phyloP scores from a whole-genome alignment of 2,888 invertebrate genomes.

The Stictocephala bisonia region DNA sequence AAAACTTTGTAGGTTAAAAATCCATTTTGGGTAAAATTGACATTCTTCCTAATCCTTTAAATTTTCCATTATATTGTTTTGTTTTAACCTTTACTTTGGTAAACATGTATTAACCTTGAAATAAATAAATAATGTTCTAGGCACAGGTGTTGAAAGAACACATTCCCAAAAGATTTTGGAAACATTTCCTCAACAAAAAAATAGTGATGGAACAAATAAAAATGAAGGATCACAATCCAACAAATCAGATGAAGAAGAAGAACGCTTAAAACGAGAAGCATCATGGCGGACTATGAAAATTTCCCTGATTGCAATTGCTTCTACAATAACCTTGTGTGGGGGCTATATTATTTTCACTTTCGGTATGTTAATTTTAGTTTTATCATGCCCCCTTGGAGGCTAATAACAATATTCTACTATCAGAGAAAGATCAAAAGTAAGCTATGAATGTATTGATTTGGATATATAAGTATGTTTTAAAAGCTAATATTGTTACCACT shows the following conservation, averaged over 20 bases:
- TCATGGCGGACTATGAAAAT: slow-evolving; percentile 80
- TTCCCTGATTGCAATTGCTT: slow-evolving; percentile 63
- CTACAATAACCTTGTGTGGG: slow-evolving; percentile 61
- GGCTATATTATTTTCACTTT: slow-evolving; percentile 62
- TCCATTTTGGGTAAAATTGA: no score
- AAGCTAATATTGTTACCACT: no score
- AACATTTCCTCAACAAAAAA: slow-evolving; percentile 21
- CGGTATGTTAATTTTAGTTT: slow-evolving; percentile 58
- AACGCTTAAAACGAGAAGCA: slow-evolving; percentile 71
- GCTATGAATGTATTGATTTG: no score
- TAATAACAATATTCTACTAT: no score
- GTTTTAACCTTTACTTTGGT: neutral
- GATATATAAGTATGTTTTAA: no score
- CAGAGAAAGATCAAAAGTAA: no score
- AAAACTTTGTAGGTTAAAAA: no score
- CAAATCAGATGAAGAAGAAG: slow-evolving; percentile 67
- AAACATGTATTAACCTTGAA: neutral
- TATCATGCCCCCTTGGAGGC: no score
- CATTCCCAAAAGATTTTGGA: slow-evolving; percentile 27
- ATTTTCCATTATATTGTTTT: no score
- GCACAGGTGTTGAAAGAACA: slow-evolving; percentile 13
- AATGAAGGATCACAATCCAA: neutral
- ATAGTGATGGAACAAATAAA: slow-evolving; percentile 11
- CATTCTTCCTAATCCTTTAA: no score
- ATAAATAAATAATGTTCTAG: no score